Conservation (phyloP, 2,113 vertebrate genomes). For the Andinoacara biseriatus region DNA sequence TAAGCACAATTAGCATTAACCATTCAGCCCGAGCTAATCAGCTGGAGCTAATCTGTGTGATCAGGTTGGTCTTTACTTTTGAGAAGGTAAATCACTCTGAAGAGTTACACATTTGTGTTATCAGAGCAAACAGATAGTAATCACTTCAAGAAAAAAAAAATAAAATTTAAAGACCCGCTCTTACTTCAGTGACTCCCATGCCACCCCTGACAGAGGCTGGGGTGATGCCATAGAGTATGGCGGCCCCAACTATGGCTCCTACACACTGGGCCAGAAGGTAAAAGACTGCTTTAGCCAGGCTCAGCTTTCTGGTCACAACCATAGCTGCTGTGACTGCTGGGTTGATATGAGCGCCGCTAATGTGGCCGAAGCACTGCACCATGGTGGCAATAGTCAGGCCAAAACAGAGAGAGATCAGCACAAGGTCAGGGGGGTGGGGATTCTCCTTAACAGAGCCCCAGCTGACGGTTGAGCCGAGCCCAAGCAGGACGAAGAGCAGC, state of each 20-base stretch:
- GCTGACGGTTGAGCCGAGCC: slow-evolving; percentile 92
- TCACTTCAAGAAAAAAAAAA: background rate
- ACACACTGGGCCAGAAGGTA: slow-evolving; percentile 93
- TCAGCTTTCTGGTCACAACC: slow-evolving; percentile 92
- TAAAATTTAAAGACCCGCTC: background rate
- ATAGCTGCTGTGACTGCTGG: slow-evolving; percentile 92
- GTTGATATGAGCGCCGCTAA: slow-evolving; percentile 96
- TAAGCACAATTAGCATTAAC: background rate
- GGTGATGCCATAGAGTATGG: slow-evolving; percentile 90
- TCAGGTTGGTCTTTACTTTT: background rate
- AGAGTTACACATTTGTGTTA: background rate
- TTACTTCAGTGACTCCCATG: slow-evolving; percentile 91
- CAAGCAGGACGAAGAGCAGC: slow-evolving; percentile 92
- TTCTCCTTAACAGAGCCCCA: slow-evolving; percentile 85
- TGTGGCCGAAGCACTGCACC: slow-evolving; percentile 95
- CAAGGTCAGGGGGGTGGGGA: slow-evolving; percentile 85
- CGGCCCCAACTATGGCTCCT: slow-evolving; percentile 88
- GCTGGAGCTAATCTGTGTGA: background rate
- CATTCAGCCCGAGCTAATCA: background rate
- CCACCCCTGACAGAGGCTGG: slow-evolving; percentile 84
- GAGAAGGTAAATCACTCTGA: background rate
- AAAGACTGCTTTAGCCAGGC: slow-evolving; percentile 91
- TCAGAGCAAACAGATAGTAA: background rate
- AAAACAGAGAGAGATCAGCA: slow-evolving; percentile 95
- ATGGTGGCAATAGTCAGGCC: slow-evolving; percentile 96